Evolutionary conservation across 2,888 invertebrate species (phyloP), one percentile per base, ranked within the genome.

Genomic region (Ochropleura leucogaster): DNA sequence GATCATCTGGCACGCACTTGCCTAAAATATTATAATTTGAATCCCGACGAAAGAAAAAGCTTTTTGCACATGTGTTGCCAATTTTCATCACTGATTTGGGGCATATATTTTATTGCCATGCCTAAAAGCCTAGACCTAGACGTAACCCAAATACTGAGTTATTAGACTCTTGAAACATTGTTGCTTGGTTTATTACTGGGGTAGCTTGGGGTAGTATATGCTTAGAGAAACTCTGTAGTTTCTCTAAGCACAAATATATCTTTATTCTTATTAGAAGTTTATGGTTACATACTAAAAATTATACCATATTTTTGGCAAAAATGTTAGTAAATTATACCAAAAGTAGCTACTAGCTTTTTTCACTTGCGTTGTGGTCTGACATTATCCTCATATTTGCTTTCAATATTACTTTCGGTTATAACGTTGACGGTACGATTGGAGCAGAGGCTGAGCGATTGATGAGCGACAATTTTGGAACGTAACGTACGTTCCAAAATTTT

Each of bases 131-230:
- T 53, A 30, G 51, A 53, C 30, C 60, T 55, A 12, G 14, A 42
- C 65, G 14, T 66, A 49, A 65, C 79, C 44, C 55, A 55, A 79
- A 72, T 79, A 79, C 65, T 66, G 49, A 66, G 60, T 79, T 77
- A 79, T 51, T 62, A 57, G 12, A 18, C 47, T 46, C 18, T 53
- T 18, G 47, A 65, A 53, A 65, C 60, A 20, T 18, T 18, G 6
- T 72, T 49, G 55, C 40, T 66, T 20, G n/a, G 55, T 79, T 79
- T 73, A 79, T 79, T 73, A 59, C 72, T 6, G 30, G 30, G 30
- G 30, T 30, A 4, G 4, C 12, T 55, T 16, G 40, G 51, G 14
- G 30, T 9, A 16, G n/a, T 30, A 2, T 30, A 3, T 62, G 9
- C 30, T 62, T 47, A 49, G 16, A 53, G 51, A 16, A 64, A 66